These are phyloP conservation scores for Physocephala rufipes DNA, from an alignment of 2,888 invertebrate species.

Conservation along the genomic window DNA sequence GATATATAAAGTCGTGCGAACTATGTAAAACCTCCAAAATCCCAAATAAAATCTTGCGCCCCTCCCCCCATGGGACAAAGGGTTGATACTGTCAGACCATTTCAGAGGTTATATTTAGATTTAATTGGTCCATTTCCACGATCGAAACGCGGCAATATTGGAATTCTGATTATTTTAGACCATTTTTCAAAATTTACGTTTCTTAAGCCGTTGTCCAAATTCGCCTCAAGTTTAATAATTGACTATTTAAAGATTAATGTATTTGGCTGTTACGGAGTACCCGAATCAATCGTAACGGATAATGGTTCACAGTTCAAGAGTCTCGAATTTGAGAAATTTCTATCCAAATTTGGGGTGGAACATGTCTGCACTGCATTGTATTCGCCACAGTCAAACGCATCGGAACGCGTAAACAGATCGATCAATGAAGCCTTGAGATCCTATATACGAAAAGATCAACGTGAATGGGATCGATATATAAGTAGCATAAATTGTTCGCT, in stretches of 20 bases:
- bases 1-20: conserved; percentile 10
- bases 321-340: not conserved
- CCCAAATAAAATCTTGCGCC: conserved; percentile 6
- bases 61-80: conserved; percentile 18
- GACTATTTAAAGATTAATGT: conserved; percentile 5
- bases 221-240: not conserved
- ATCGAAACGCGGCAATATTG: not conserved
- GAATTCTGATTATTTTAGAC: conserved; percentile 8
- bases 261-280: conserved; percentile 11
- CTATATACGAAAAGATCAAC: not conserved
- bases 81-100: conserved; percentile 1
- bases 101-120: conserved; percentile 12
- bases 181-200: conserved; percentile 34
- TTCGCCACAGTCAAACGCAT: not conserved
- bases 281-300: conserved; percentile 33
- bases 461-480: not conserved
- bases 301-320: conserved; percentile 23
- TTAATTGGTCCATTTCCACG: not conserved
- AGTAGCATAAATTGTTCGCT: conserved; percentile 32
- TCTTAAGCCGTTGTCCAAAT: not conserved
- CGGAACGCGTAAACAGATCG: not conserved
- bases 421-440: not conserved
- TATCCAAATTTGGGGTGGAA: not conserved
- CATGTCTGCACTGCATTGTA: conserved; percentile 5
- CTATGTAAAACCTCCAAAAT: not conserved